Evolutionary conservation across 2,797 vertebrate species (phyloP).

Genomic region (Tympanoctomys barrerae): DNA sequence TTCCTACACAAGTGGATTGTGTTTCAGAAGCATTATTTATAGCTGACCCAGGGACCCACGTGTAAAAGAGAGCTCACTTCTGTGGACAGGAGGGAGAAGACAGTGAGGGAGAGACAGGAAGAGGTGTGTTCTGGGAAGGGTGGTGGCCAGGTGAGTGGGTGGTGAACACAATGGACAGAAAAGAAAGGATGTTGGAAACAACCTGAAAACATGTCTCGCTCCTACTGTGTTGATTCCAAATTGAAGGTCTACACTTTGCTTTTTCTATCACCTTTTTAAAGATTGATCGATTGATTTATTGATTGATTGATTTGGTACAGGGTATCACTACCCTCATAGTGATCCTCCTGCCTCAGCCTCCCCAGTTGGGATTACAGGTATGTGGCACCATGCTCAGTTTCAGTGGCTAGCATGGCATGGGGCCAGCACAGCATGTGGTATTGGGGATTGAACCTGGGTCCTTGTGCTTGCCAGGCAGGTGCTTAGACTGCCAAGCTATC

Average conservation of each 20-base stretch:
- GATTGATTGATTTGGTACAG: too few species aligned
- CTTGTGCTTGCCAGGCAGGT: too few species aligned
- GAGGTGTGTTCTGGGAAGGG: background rate
- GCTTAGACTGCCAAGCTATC: too few species aligned
- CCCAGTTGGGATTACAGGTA: too few species aligned
- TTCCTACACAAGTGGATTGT: background rate
- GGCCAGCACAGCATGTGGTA: too few species aligned
- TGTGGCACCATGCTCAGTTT: too few species aligned
- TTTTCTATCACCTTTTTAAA: constrained; percentile 5
- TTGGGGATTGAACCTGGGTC: too few species aligned
- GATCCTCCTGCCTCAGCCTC: too few species aligned
- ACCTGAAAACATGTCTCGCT: background rate
- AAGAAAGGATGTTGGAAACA: background rate
- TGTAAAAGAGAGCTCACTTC: background rate
- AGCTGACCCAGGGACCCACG: background rate
- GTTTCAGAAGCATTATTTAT: background rate
- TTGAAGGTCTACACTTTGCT: background rate
- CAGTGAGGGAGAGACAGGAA: background rate
- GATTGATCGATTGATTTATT: too few species aligned
- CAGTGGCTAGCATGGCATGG: too few species aligned
- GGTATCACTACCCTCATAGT: too few species aligned
- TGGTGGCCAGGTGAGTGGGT: too few species aligned
- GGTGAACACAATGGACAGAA: background rate
- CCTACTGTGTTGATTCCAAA: background rate
- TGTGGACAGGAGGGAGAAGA: background rate